Percentiles rank a stretch among this genome's conserved stretches.
Evolutionary conservation across 2,113 vertebrate genomes (phyloP).

Genomic region (Periophthalmus modestus): DNA sequence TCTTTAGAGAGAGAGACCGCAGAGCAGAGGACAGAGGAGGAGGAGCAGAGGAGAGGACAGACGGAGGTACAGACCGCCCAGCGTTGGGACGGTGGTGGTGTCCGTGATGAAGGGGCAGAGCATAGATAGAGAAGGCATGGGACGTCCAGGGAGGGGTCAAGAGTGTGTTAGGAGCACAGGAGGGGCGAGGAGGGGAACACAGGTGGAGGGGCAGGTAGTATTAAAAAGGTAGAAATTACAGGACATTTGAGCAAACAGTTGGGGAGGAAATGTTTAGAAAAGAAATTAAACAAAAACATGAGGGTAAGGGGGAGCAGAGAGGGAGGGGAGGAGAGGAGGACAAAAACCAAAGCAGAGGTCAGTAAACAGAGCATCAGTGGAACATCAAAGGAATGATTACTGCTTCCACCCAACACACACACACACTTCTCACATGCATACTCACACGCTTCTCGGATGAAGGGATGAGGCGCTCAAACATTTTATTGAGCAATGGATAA

Average conservation of each 20-base stretch:
- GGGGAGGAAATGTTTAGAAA: constrained; percentile 8
- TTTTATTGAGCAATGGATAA: constrained; percentile 46
- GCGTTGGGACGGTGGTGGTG: constrained; percentile 98
- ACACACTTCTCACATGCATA: constrained; percentile 1
- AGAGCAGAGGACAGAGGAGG: constrained; percentile 94
- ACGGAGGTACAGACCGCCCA: constrained; percentile 99
- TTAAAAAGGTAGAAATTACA: constrained; percentile 13
- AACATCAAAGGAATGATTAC: constrained; percentile 71
- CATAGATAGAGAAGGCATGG: constrained; percentile 52
- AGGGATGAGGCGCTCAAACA: constrained; percentile 51
- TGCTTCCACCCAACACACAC: constrained; percentile 41
- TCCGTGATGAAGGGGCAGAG: constrained; percentile 83
- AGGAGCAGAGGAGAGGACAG: constrained; percentile 88
- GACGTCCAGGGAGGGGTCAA: constrained; percentile 14
- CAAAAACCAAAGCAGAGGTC: constrained; percentile 78
- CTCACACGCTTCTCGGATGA: constrained; percentile 43
- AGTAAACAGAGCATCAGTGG: constrained; percentile 77
- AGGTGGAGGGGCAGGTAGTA: constrained; percentile 9
- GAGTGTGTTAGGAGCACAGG: constrained; percentile 38
- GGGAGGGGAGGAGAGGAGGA: constrained; percentile 61
- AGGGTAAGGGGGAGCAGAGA: constrained; percentile 51
- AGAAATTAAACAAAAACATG: constrained; percentile 32
- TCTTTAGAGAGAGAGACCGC: constrained; percentile 85
- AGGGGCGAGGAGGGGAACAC: constrained; percentile 4
- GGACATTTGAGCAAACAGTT: constrained; percentile 7